Conservation (phyloP, 2,797 vertebrate genomes). For the Phaenicophaeus curvirostris region DNA sequence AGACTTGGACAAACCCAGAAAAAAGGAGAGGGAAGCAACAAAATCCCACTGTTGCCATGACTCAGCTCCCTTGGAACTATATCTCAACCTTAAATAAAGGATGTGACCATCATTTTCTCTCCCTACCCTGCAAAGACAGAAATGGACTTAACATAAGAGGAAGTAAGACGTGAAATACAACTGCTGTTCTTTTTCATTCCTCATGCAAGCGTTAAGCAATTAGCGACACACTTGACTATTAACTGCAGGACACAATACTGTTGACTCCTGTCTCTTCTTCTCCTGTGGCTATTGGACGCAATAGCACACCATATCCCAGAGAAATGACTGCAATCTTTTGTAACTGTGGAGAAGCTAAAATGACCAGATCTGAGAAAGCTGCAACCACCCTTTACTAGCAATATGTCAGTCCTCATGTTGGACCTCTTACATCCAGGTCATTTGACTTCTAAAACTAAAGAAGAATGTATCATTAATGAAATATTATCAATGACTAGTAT, state of each 20-base stretch:
- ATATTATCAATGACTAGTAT: neutral
- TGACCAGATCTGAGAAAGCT: neutral
- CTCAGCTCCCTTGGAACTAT: neutral
- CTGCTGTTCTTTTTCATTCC: neutral
- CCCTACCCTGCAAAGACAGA: neutral
- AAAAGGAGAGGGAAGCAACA: neutral
- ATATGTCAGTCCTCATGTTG: neutral
- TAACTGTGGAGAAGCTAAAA: neutral
- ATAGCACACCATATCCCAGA: neutral
- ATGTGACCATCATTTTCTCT: rapidly evolving
- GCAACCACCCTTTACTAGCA: neutral
- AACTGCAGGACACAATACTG: neutral
- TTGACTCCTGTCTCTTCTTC: neutral
- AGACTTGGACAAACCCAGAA: neutral
- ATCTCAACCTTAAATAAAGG: neutral
- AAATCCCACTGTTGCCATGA: neutral
- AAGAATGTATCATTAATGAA: neutral
- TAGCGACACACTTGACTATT: neutral
- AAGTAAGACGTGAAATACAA: neutral
- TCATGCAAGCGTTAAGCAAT: neutral
- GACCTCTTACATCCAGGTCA: neutral
- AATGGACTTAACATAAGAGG: neutral
- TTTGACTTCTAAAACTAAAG: neutral
- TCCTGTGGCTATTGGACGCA: neutral
- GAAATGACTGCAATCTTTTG: neutral